Evolutionary conservation across 2,797 vertebrate genomes (phyloP).

Genomic region (Orientallactaga sibirica): DNA sequence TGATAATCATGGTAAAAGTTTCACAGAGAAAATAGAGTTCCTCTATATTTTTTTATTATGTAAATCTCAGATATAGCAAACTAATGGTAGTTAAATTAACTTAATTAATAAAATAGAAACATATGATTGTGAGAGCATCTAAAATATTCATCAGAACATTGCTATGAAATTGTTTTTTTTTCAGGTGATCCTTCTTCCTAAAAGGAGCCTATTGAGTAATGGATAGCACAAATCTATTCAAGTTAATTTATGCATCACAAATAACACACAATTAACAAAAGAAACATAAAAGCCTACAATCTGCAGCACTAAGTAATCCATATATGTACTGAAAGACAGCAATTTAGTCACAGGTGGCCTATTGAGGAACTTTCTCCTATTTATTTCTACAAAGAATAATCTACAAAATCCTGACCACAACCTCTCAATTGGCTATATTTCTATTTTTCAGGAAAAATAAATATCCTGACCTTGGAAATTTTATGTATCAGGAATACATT

Average conservation of each 20-base stretch:
- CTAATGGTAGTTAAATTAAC: not conserved
- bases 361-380: not conserved
- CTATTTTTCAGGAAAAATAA: conserved; percentile 26
- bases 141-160: conserved; percentile 36
- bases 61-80: conserved; percentile 30
- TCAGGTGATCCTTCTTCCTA: not conserved
- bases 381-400: conserved; percentile 40
- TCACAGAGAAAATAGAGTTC: conserved; percentile 20
- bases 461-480: conserved; percentile 23
- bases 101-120: conserved; percentile 50
- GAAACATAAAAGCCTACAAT: not conserved
- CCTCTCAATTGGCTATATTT: conserved; percentile 21
- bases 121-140: not conserved
- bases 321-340: conserved; percentile 10
- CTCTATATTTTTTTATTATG: conserved; percentile 14
- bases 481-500: not conserved
- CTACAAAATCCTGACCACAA: not conserved
- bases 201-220: not conserved
- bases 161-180: not conserved
- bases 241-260: not conserved
- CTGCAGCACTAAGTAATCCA: conserved; percentile 31
- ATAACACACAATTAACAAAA: not conserved
- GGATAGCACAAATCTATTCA: not conserved
- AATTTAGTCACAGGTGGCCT: not conserved
- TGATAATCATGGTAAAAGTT: conserved; percentile 32